Evolutionary conservation across 1,140 invertebrate species (phyloP), one percentile per base, ranked within the genome.

Genomic region (Drosophila pseudoobscura): DNA sequence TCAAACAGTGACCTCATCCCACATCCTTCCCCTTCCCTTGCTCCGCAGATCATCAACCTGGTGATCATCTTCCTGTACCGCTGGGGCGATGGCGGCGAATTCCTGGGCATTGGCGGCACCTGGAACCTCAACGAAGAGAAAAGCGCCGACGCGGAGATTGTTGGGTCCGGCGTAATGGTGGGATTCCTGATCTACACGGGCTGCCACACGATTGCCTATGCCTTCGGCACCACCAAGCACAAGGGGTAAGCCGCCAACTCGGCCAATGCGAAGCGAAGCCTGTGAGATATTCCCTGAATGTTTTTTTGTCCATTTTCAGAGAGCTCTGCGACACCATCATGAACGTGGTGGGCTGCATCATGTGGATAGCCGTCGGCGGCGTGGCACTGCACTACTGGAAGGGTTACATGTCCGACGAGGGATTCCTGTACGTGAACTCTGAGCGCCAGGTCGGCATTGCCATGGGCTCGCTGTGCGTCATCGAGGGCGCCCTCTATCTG

Each of bases 91-190:
- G 93, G 94, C 47, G 96, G 96, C 2, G 94, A 95, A 77, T 97
- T 97, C 89, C 92, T 97, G 44, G 96, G 96, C 26, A 95, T 97
- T 15, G 96, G 96, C 43, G 96, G 96, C 31, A 96, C 96, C 7
- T 97, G 96, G 96, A 97, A 97, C 91, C 92, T 97, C n/a, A 96
- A 96, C 79, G 96, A 97, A 91, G 95, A 96, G 79, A 97, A 97
- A 92, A 96, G 95, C 91, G 94, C 96, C 1, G 96, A 97, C 85
- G 95, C 95, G 24, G 96, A 97, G 93, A 97, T 97, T 31, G 94
- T 97, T 0, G 96, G 96, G 1, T 96, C 96, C 0, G 96, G 96
- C 11, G 95, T 97, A 0, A 95, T 97, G 66, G 95, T 97, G 3
- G 96, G 96, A 9, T 97, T 95, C 90, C 94, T 97, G 73, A 95